Evolutionary conservation across 2,797 vertebrate genomes (phyloP).

Genomic region (Echeneis naucrates): DNA sequence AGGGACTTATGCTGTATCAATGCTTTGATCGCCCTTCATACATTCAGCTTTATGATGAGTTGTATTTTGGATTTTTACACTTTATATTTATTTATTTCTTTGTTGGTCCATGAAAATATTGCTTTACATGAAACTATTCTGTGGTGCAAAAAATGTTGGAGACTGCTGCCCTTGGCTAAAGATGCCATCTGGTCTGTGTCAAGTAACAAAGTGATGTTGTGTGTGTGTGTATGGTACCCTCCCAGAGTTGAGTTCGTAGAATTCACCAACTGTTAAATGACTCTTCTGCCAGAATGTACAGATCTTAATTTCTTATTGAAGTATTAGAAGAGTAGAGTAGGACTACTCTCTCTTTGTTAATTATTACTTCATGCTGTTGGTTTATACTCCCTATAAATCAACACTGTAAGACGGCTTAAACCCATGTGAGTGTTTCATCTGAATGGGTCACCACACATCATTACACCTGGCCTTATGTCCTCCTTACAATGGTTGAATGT

Average conservation of each 20-base stretch:
- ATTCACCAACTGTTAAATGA: not conserved
- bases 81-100: too few species aligned
- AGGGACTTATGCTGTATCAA: too few species aligned
- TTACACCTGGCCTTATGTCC: conserved; percentile 34
- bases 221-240: conserved; percentile 4
- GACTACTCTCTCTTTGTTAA: conserved; percentile 8
- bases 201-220: conserved; percentile 20
- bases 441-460: conserved; percentile 22
- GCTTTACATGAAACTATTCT: too few species aligned
- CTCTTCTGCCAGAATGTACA: not conserved
- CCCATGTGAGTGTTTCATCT: conserved; percentile 36
- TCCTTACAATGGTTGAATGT: not conserved
- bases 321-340: conserved; percentile 8
- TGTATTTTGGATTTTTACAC: too few species aligned
- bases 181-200: conserved; percentile 61
- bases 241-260: conserved; percentile 29
- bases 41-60: too few species aligned
- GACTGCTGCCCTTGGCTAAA: conserved; percentile 42
- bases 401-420: conserved; percentile 25
- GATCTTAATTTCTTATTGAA: not conserved
- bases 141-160: too few species aligned
- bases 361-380: conserved; percentile 2
- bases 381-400: conserved; percentile 42
- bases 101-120: too few species aligned
- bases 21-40: too few species aligned